phyloP scores from a whole-genome alignment of 37 sponge, comb jelly and placozoan genomes.

The Ephydatia muelleri region DNA sequence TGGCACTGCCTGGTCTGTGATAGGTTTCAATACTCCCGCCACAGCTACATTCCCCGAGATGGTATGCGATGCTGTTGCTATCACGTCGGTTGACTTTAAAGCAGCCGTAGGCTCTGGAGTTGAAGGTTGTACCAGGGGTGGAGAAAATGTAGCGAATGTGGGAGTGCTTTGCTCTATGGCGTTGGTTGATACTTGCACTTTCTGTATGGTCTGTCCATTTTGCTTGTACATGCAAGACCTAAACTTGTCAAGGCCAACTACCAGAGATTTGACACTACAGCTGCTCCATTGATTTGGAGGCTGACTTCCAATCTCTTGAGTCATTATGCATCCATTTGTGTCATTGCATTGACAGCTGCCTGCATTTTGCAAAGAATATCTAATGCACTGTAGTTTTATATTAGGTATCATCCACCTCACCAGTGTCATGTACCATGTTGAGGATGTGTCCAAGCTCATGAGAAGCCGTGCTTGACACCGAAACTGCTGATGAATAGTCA shows the following conservation, averaged over 20 bases:
- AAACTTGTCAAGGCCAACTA: constrained; percentile 4
- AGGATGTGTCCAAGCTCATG: constrained; percentile 75
- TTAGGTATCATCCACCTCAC: neutral
- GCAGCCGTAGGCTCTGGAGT: neutral
- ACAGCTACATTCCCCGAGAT: neutral
- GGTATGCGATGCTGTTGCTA: neutral
- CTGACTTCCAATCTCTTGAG: neutral
- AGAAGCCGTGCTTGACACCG: constrained; percentile 28
- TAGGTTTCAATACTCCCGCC: neutral
- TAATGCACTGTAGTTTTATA: neutral
- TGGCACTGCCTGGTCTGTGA: neutral
- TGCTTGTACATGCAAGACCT: neutral
- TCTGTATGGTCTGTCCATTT: neutral
- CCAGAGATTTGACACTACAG: neutral
- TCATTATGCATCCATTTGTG: constrained; percentile 15
- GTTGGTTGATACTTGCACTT: neutral
- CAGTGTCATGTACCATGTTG: constrained; percentile 55
- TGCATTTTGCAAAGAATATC: neutral
- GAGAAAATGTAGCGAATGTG: neutral
- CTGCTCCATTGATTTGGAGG: constrained; percentile 9
- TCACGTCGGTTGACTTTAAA: neutral
- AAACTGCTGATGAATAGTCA: constrained; percentile 5
- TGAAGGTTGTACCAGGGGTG: neutral
- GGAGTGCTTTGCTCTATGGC: neutral
- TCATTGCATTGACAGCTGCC: constrained; percentile 29